A percentile compares a stretch with the other conserved stretches of the same genome.
Evolutionary conservation across 2,888 invertebrate species (phyloP).

Genomic region (Podotricha telesiphe): DNA sequence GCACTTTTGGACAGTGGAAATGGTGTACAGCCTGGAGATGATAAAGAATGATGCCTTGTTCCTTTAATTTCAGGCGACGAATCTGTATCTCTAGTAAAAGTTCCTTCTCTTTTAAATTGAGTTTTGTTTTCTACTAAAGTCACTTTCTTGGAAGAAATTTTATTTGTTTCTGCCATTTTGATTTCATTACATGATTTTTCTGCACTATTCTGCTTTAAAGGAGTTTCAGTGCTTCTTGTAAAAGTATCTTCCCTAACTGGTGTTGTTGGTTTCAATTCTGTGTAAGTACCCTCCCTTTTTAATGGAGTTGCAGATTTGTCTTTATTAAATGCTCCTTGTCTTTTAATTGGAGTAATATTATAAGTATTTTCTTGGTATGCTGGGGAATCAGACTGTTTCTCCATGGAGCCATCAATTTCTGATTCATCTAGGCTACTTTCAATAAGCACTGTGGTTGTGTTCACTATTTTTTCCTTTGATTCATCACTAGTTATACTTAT

Average conservation of each 20-base stretch:
- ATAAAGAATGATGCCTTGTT: constrained; percentile 54
- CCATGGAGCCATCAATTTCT: neutral
- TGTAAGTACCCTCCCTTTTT: constrained; percentile 17
- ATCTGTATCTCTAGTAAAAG: constrained; percentile 69
- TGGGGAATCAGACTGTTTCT: neutral
- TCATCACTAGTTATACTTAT: constrained; percentile 74
- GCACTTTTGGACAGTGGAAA: constrained; percentile 56
- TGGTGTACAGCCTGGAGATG: constrained; percentile 71
- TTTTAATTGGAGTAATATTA: constrained; percentile 14
- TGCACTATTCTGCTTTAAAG: neutral
- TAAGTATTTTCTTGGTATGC: neutral
- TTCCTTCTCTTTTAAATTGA: constrained; percentile 60
- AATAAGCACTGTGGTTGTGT: constrained; percentile 65
- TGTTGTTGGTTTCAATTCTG: constrained; percentile 8
- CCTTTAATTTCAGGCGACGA: constrained; percentile 37
- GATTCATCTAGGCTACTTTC: constrained; percentile 72
- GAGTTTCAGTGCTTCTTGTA: neutral
- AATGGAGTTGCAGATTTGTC: constrained; percentile 2
- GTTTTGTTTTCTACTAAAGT: neutral
- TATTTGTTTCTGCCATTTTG: neutral
- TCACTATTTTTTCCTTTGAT: constrained; percentile 63
- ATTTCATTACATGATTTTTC: neutral
- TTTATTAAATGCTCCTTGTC: constrained; percentile 12
- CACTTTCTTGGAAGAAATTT: constrained; percentile 4
- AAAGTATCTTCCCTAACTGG: neutral